These are phyloP conservation scores for Cantharis rustica DNA, from an alignment of 2,888 invertebrate genomes.

Conservation along the genomic window DNA sequence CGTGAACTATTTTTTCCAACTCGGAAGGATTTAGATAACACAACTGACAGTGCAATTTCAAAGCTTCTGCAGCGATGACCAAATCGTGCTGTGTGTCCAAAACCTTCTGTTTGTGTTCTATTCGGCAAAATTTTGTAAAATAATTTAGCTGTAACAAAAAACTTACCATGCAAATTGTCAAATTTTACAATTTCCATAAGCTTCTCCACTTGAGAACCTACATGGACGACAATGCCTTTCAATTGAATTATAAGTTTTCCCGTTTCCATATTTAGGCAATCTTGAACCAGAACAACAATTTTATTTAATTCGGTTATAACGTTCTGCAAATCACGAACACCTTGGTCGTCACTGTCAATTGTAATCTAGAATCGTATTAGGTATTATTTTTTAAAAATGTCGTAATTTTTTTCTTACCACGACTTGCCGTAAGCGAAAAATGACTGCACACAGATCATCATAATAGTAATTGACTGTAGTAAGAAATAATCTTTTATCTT, in stretches of 20 bases:
- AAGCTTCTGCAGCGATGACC: not conserved
- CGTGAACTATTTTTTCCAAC: not conserved
- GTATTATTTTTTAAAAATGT: not conserved
- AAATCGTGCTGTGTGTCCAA: not conserved
- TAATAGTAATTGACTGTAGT: not conserved
- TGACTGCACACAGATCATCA: not conserved
- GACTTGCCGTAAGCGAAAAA: not conserved
- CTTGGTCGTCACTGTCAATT: not conserved
- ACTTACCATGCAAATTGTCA: not conserved
- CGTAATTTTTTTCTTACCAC: not conserved
- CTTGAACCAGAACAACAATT: not conserved
- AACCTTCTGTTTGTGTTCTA: not conserved
- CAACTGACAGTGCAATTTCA: not conserved
- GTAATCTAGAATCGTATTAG: not conserved
- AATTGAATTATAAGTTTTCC: not conserved
- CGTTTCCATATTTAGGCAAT: not conserved
- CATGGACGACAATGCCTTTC: not conserved
- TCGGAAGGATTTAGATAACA: not conserved
- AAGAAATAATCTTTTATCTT: not conserved
- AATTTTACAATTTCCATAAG: not conserved
- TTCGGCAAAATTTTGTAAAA: not conserved
- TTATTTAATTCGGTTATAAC: not conserved
- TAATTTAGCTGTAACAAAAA: not conserved
- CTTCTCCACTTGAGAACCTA: not conserved
- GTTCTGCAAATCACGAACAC: not conserved